phyloP scores from a whole-genome alignment of 2,888 invertebrate genomes.

The Eilema griseolum region DNA sequence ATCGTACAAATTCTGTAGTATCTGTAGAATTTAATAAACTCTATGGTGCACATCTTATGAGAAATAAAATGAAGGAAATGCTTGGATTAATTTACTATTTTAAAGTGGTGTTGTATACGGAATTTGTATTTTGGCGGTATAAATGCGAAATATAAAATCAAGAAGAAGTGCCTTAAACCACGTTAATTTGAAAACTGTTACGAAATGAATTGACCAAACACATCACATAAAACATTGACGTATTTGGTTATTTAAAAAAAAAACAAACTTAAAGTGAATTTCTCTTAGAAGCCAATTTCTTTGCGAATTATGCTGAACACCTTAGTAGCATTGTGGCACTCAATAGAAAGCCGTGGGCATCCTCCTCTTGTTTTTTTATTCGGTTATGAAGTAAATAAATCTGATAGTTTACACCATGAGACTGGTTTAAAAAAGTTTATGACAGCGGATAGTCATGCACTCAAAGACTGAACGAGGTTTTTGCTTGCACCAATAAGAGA shows the following conservation, averaged over 20 bases:
- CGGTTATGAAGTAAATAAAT: conserved; percentile 17
- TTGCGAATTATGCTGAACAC: neutral
- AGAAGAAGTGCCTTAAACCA: neutral
- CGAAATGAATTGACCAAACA: no score
- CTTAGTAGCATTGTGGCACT: neutral
- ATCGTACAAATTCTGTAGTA: conserved; percentile 12
- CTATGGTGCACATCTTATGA: conserved; percentile 7
- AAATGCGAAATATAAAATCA: neutral
- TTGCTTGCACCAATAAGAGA: neutral
- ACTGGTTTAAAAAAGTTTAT: conserved; percentile 48
- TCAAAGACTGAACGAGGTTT: neutral
- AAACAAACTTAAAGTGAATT: neutral
- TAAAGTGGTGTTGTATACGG: neutral
- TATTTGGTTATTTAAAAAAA: neutral
- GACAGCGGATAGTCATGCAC: conserved; percentile 59
- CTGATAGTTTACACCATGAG: conserved; percentile 29
- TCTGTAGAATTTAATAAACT: no score
- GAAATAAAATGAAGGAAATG: conserved; percentile 11
- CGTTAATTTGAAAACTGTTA: neutral
- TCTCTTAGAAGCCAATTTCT: neutral
- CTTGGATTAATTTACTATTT: conserved; percentile 6
- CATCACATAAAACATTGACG: neutral
- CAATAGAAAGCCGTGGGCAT: neutral
- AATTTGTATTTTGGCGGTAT: conserved; percentile 17
- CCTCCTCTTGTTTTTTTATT: neutral